Evolutionary conservation across 2,113 vertebrate species (phyloP).

Genomic region (Cranoglanis bouderius): DNA sequence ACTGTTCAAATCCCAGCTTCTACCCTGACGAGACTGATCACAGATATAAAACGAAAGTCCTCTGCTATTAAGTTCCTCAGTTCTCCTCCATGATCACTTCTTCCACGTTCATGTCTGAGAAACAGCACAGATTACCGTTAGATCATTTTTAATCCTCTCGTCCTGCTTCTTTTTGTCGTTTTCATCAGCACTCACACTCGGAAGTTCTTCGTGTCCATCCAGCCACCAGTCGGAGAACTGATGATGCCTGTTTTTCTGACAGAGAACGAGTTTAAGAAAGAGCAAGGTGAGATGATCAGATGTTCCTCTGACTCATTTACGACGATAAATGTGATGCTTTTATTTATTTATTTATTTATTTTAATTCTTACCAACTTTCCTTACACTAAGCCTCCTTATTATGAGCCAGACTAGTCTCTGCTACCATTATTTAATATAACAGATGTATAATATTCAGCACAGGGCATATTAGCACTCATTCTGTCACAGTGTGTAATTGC

Average conservation of each 20-base stretch:
- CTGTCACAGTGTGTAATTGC: neutral
- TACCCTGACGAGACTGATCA: neutral
- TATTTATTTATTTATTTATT: neutral
- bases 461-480: neutral
- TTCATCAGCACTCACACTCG: conserved; percentile 83
- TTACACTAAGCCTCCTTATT: neutral
- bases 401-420: neutral
- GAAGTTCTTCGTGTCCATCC: conserved; percentile 95
- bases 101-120: neutral
- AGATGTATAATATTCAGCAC: neutral
- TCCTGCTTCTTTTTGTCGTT: neutral
- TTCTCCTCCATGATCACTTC: neutral
- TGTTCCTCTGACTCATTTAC: neutral
- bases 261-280: conserved; percentile 95
- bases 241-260: conserved; percentile 93
- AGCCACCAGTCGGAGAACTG: conserved; percentile 93
- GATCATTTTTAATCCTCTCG: neutral
- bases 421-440: neutral
- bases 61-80: neutral
- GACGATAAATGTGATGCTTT: neutral
- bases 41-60: neutral
- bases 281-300: conserved; percentile 82
- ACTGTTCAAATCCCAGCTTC: neutral
- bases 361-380: neutral
- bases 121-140: neutral